Conservation (phyloP, 2,797 vertebrate genomes). For the Echiichthys vipera region DNA sequence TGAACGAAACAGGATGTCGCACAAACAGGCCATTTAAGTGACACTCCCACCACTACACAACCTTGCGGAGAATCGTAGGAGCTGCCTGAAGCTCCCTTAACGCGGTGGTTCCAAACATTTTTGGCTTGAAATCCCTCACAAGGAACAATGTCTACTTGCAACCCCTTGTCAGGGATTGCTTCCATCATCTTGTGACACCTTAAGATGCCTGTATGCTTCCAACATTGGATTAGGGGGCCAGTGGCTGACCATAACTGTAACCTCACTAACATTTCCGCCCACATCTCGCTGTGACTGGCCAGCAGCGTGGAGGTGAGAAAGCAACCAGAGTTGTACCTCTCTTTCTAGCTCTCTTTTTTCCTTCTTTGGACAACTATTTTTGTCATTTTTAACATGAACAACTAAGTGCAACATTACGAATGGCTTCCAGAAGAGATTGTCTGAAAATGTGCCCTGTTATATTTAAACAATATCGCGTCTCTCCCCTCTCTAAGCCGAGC, state of each 20-base stretch:
- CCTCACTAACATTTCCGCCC: background rate
- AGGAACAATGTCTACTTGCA: background rate
- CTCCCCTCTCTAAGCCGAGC: too few relatives aligned
- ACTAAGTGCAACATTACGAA: background rate
- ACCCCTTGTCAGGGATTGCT: background rate
- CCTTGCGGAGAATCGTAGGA: too few relatives aligned
- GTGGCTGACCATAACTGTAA: background rate
- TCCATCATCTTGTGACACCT: background rate
- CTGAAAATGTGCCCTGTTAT: background rate
- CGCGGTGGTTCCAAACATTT: background rate
- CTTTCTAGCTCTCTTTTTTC: background rate
- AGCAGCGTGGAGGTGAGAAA: conserved; percentile 3
- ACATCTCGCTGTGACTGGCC: background rate
- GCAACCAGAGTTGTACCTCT: background rate
- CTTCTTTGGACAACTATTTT: background rate
- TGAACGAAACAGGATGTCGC: too few relatives aligned
- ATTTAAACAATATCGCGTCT: background rate
- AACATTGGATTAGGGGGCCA: background rate
- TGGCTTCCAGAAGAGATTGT: background rate
- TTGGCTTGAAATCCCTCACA: background rate
- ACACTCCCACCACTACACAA: too few relatives aligned
- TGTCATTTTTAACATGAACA: background rate
- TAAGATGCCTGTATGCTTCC: background rate
- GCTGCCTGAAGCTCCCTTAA: too few relatives aligned
- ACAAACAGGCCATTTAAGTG: too few relatives aligned